A percentile compares a stretch with the other conserved stretches of the same genome.
These are phyloP conservation scores for Lycopodina hypogea DNA, from an alignment of 37 sponge, comb jelly and placozoan species.

Conservation along the genomic window DNA sequence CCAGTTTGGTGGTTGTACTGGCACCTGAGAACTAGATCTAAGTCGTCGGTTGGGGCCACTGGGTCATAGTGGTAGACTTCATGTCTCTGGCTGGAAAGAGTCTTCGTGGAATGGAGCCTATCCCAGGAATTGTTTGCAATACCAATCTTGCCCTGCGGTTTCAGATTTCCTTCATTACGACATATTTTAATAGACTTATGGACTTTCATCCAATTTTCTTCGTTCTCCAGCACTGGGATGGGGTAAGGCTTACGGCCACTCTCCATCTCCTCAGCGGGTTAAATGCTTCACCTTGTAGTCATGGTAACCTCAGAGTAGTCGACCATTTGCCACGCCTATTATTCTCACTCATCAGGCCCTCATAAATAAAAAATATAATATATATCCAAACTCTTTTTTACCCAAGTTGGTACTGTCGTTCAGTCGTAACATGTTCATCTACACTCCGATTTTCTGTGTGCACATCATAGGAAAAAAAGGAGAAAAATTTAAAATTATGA, in stretches of 20 bases:
- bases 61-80: conserved; percentile 78
- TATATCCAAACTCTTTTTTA: too few relatives aligned
- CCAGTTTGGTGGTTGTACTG: conserved; percentile 89
- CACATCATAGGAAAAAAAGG: too few relatives aligned
- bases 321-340: too few relatives aligned
- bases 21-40: conserved; percentile 90
- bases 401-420: too few relatives aligned
- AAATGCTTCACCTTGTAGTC: background rate
- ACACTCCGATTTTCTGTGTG: too few relatives aligned
- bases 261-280: conserved; percentile 6
- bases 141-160: background rate
- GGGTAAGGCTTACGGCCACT: conserved; percentile 71
- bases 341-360: too few relatives aligned
- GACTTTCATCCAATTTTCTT: conserved; percentile 46
- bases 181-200: background rate
- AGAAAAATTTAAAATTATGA: too few relatives aligned
- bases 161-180: background rate
- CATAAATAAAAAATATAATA: too few relatives aligned
- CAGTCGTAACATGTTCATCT: too few relatives aligned
- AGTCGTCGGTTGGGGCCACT: conserved; percentile 82
- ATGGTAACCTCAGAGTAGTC: too few relatives aligned
- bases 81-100: conserved; percentile 74
- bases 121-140: conserved; percentile 64
- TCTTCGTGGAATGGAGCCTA: conserved; percentile 71
- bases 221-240: conserved; percentile 76